These are phyloP conservation scores for Cheilosia scutellata DNA, from an alignment of 2,888 invertebrate genomes.

Conservation along the genomic window DNA sequence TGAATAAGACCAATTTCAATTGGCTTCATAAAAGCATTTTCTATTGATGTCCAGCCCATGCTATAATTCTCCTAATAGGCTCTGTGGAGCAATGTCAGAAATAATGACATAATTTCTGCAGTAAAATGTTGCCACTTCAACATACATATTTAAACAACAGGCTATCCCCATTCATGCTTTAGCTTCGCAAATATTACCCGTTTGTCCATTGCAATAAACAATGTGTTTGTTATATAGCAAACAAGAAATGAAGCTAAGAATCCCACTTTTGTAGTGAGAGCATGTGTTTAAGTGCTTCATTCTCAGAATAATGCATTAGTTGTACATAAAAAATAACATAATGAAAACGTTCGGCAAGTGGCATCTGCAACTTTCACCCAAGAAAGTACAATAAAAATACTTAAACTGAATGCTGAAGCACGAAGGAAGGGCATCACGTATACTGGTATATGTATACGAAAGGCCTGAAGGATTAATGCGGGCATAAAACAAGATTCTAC, in stretches of 20 bases:
- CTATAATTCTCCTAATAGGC: slow-evolving; percentile 1
- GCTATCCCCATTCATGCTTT: slow-evolving; percentile 21
- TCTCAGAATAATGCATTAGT: slow-evolving; percentile 70
- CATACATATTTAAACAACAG: slow-evolving; percentile 47
- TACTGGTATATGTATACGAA: slow-evolving; percentile 13
- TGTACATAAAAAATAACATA: slow-evolving; percentile 56
- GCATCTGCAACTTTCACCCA: slow-evolving; percentile 68
- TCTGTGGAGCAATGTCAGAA: background rate
- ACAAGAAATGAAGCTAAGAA: slow-evolving; percentile 41
- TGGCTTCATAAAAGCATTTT: background rate
- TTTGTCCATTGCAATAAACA: slow-evolving; percentile 55
- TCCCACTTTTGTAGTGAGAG: slow-evolving; percentile 45
- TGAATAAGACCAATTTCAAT: no score
- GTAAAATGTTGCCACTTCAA: slow-evolving; percentile 36
- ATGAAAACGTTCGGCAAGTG: slow-evolving; percentile 61
- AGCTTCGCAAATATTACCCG: slow-evolving; percentile 45
- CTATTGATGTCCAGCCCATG: background rate
- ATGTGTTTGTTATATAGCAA: slow-evolving; percentile 58
- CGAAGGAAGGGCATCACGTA: slow-evolving; percentile 44
- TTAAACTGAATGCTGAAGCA: slow-evolving; percentile 29
- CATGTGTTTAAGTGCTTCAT: slow-evolving; percentile 67
- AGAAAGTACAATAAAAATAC: slow-evolving; percentile 58
- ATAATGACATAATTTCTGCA: slow-evolving; percentile 45
- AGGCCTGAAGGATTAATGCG: slow-evolving; percentile 56
- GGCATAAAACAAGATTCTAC: slow-evolving; percentile 27